Evolutionary conservation across 2,888 invertebrate genomes (phyloP).

Genomic region (Eupithecia exiguata): DNA sequence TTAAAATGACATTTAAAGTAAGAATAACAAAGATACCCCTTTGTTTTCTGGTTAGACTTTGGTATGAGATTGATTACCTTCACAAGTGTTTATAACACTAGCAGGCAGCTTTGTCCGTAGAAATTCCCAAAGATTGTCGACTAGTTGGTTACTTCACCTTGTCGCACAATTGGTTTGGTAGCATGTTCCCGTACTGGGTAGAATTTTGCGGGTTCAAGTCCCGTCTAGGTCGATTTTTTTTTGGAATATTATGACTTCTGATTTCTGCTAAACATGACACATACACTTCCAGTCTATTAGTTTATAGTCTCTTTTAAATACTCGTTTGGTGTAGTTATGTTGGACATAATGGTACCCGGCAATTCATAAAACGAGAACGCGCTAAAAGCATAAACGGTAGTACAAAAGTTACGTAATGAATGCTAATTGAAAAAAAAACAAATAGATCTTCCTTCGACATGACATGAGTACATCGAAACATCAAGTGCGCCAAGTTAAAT

Average conservation of each 20-base stretch:
- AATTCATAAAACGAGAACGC: background rate
- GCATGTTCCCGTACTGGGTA: background rate
- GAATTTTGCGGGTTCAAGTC: background rate
- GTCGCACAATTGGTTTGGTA: background rate
- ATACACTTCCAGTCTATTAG: background rate
- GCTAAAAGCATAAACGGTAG: background rate
- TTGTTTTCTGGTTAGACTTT: background rate
- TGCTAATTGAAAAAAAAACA: background rate
- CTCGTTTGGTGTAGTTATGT: background rate
- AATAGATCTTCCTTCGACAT: background rate
- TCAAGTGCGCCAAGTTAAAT: background rate
- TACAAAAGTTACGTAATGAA: background rate
- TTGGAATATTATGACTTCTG: too few species aligned
- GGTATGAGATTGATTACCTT: background rate
- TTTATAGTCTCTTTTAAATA: background rate
- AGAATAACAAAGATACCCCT: background rate
- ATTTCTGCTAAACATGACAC: background rate
- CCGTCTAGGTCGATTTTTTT: background rate
- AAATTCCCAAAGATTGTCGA: background rate
- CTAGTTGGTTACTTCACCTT: background rate
- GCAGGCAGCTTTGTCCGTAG: background rate
- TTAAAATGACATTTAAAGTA: background rate
- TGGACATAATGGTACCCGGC: background rate
- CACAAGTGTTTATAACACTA: background rate
- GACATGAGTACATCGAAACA: background rate